phyloP scores from a whole-genome alignment of 2,888 invertebrate species.

The Pseudeuparius sepicola region DNA sequence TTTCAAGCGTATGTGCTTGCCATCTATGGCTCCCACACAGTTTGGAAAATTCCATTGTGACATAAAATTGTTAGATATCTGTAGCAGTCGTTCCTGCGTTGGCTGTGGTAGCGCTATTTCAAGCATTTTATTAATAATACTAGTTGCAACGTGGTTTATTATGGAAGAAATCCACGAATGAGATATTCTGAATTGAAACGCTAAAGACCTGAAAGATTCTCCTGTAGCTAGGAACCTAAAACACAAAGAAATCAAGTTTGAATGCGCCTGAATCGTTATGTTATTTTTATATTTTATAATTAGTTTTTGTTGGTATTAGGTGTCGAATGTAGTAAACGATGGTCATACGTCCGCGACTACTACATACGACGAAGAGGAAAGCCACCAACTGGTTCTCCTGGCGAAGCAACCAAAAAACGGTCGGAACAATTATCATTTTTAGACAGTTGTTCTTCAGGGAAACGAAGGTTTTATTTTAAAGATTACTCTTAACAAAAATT shows the following conservation, averaged over 20 bases:
- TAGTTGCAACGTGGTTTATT: too few species aligned
- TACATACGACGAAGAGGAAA: too few species aligned
- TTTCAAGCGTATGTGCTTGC: too few species aligned
- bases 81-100: conserved; percentile 19
- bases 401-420: conserved; percentile 30
- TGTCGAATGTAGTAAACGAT: conserved; percentile 25
- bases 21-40: conserved; percentile 22
- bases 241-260: conserved; percentile 15
- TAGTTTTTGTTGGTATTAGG: too few species aligned
- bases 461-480: too few species aligned
- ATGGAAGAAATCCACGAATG: too few species aligned
- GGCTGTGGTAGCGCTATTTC: conserved; percentile 17
- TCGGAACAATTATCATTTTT: too few species aligned
- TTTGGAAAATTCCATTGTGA: conserved; percentile 21
- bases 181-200: too few species aligned
- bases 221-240: conserved; percentile 21
- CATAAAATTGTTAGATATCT: conserved; percentile 8
- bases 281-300: conserved; percentile 9
- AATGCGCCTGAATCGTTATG: conserved; percentile 9
- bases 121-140: conserved; percentile 17
- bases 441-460: conserved; percentile 2
- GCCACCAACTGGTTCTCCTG: conserved; percentile 24
- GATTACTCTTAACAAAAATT: too few species aligned
- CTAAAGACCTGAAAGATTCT: too few species aligned
- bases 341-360: conserved; percentile 31